phyloP scores from a whole-genome alignment of 1,140 invertebrate genomes.

The Papilio helenus region DNA sequence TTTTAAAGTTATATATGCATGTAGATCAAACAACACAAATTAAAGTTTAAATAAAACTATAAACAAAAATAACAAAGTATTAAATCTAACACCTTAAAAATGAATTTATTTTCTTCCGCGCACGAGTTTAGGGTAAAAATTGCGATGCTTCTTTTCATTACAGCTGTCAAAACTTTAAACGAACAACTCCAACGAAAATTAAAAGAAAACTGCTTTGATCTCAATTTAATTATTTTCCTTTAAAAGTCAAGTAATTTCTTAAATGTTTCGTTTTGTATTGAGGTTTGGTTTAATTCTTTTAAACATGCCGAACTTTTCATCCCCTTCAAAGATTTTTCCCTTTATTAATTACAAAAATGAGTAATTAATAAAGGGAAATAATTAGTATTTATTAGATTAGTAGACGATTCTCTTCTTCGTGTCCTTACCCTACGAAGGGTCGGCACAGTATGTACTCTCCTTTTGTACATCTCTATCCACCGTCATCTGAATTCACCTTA shows the following conservation, averaged over 20 bases:
- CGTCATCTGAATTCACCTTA: background rate
- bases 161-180: background rate
- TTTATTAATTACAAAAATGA: too few relatives aligned
- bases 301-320: too few relatives aligned
- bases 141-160: background rate
- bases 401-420: background rate
- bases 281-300: slow-evolving; percentile 18
- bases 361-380: too few relatives aligned
- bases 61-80: background rate
- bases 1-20: too few relatives aligned
- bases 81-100: background rate
- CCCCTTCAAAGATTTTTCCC: too few relatives aligned
- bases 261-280: background rate
- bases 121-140: background rate
- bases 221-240: slow-evolving; percentile 13
- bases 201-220: slow-evolving; percentile 9
- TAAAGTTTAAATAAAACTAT: background rate
- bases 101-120: background rate
- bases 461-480: background rate
- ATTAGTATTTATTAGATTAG: too few relatives aligned
- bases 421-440: background rate
- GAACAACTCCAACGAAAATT: slow-evolving; percentile 22
- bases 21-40: too few relatives aligned
- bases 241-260: background rate
- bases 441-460: background rate